Percentiles rank a stretch among this genome's conserved stretches.
Conservation (phyloP, 2,888 invertebrate genomes). For the Charanyca ferruginea region DNA sequence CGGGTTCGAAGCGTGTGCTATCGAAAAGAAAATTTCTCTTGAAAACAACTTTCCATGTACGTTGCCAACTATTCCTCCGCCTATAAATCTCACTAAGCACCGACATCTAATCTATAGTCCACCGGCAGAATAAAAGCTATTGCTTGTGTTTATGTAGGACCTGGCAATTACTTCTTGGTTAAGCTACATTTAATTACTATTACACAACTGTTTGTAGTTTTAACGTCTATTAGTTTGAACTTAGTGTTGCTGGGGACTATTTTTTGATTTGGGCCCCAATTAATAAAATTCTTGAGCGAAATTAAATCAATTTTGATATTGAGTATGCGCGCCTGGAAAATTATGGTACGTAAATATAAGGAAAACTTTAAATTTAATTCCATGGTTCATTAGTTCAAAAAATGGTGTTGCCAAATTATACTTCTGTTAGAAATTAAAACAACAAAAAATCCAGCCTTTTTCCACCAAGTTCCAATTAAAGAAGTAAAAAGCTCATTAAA, state of each 20-base stretch:
- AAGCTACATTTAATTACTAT: constrained; percentile 75
- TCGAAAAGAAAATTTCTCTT: constrained; percentile 44
- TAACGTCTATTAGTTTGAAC: constrained; percentile 67
- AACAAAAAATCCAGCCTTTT: background rate
- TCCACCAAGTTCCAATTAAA: constrained; percentile 7
- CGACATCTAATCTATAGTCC: constrained; percentile 77
- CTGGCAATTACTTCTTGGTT: constrained; percentile 73
- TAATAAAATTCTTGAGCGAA: constrained; percentile 17
- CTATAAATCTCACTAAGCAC: constrained; percentile 79
- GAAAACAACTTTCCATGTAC: constrained; percentile 51
- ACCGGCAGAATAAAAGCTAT: constrained; percentile 68
- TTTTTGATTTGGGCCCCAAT: constrained; percentile 47
- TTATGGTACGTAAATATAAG: background rate
- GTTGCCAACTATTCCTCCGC: constrained; percentile 67
- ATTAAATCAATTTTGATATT: constrained; percentile 11
- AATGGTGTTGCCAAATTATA: background rate
- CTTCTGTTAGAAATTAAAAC: background rate
- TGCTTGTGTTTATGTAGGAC: constrained; percentile 67
- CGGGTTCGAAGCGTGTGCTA: background rate
- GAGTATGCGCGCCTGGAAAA: no score
- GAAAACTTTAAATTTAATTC: background rate
- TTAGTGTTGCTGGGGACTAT: constrained; percentile 38
- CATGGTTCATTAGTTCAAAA: no score
- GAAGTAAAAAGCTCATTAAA: constrained; percentile 16
- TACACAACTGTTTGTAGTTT: constrained; percentile 71